Evolutionary conservation across 1,140 invertebrate genomes (phyloP).

Genomic region (Popillia japonica): DNA sequence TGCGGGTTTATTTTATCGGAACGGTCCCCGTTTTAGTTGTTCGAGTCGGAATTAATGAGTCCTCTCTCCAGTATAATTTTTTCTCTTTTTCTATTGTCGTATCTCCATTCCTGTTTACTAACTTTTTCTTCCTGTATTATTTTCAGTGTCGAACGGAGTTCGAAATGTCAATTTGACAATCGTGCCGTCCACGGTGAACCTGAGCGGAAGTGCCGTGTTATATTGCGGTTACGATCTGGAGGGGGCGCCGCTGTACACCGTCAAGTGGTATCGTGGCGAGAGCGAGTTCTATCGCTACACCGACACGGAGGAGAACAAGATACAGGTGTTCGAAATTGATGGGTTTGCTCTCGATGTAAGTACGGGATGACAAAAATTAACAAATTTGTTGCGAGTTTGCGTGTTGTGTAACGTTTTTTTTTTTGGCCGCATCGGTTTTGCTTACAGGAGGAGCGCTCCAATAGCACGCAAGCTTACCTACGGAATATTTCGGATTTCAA

Average conservation of each 20-base stretch:
- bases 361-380: too few species aligned
- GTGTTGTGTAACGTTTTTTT: too few species aligned
- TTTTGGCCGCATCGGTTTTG: too few species aligned
- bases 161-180: background rate
- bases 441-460: slow-evolving; percentile 75
- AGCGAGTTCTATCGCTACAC: slow-evolving; percentile 82
- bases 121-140: too few species aligned
- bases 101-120: too few species aligned
- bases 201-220: slow-evolving; percentile 57
- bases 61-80: too few species aligned
- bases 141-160: background rate
- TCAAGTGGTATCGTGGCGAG: slow-evolving; percentile 85
- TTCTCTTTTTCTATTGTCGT: too few species aligned
- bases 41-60: too few species aligned
- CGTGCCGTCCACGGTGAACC: slow-evolving; percentile 44
- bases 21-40: background rate
- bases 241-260: slow-evolving; percentile 71
- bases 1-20: background rate
- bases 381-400: too few species aligned
- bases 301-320: slow-evolving; percentile 71
- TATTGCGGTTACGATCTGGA: slow-evolving; percentile 1
- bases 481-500: slow-evolving; percentile 71
- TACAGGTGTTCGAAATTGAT: slow-evolving; percentile 73
- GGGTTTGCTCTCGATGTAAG: slow-evolving; percentile 75
- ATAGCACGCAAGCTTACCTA: slow-evolving; percentile 78